Evolutionary conservation across 2,888 invertebrate species (phyloP), one percentile per base, ranked within the genome.

Genomic region (Scaptomyza cyrtandrae): DNA sequence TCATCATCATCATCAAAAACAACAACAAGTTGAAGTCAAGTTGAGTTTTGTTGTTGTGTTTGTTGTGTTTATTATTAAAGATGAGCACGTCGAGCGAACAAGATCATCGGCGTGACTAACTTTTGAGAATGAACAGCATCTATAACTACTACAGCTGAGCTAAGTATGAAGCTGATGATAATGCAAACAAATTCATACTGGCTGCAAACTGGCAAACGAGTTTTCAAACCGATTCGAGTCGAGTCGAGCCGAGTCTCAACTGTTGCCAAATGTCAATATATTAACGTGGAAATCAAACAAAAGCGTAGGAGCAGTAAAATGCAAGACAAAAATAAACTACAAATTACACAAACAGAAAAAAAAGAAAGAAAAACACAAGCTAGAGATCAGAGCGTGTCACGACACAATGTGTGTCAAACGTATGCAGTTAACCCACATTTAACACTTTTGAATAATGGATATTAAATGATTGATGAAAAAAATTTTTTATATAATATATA

Each of bases 221-320:
- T 29, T 29, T 29, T 29, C 29, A 7, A 29, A 29, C 24, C 3
- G 7, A 29, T 3, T 29, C 29, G 29, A 29, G 7, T 29, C 5
- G 7, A 29, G 29, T 29, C 29, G 29, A 29, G 1, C 7, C 5
- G 24, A 24, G 24, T 24, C 24, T 24, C 24, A 24, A 24, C 29
- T 77, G 82, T 85, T 52, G 52, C 52, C 37, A 52, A 52, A 52
- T 88, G 82, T 82, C 82, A 82, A 82, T 82, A 82, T 86, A 84
- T 71, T 75, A 82, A 82, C 80, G 60, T 85, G 52, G 58, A 78
- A 78, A 75, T 71, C 71, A 78, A 71, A 55, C 71, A 78, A 71
- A 73, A 69, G 66, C 81, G 87, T 86, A 86, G 87, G 78, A 82
- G 72, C 67, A 16, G 10, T 10, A 45, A 63, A 63, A 71, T 66